Base-by-base conservation (phyloP, 2,888 invertebrate genomes). In the Aleiodes alternator region DNA sequence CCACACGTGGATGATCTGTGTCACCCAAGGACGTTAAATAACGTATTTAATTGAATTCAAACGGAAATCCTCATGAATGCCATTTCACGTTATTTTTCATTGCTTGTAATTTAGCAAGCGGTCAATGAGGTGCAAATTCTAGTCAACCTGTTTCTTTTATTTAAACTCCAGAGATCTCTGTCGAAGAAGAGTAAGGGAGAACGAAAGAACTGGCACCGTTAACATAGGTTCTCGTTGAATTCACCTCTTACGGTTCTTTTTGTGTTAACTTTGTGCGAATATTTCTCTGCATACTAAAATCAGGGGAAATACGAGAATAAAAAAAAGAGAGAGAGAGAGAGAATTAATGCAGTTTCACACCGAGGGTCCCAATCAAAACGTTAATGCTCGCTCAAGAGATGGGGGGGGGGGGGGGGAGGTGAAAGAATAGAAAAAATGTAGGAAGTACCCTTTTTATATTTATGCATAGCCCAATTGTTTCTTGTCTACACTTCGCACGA, bases 141-240 rank as follows among this genome's bases (percentile, higher is more conserved):
- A 75, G 75, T 70, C 59, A 59, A 59, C 51, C 64, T 29, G 48
- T 31, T 56, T 48, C 48, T 38, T 48, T 64, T 43, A 64, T 43
- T 43, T 43, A 43, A 72, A 64, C 48, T 43, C 14, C 53, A 55
- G 43, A 43, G 43, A 43, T 43, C 43, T 43, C 43, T 43, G 4
- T 11, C 9, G 11, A 8, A 43, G 9, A 43, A 8, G 16, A 3
- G 43, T 9, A 8, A 16, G 48, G 16, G 11, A 48, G 43, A 43
- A 11, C 3, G 23, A 48, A 14, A 23, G 43, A 23, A 29, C 16
- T 43, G 70, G 69, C 77, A 78, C 86, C 86, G 86, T 87, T 87
- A 86, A 82, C 72, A 82, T 80, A 80, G 80, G 76, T 80, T 82
- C 81, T 75, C 78, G 80, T 82, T 82, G 82, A 83, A 86, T 87